Evolutionary conservation across 2,113 vertebrate species (phyloP).

Genomic region (Tachysurus vachellii): DNA sequence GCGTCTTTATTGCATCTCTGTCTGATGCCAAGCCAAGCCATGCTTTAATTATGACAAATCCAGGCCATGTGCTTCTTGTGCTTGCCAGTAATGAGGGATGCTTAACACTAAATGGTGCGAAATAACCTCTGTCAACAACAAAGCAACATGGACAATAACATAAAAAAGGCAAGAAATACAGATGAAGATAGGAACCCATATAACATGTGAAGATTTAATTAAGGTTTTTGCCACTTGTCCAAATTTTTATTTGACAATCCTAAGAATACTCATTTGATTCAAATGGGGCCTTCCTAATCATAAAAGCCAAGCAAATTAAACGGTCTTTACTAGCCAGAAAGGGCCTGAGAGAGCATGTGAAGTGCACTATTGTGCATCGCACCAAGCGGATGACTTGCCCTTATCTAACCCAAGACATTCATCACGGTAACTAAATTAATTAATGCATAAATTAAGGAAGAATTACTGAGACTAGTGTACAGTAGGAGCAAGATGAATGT

Average conservation of each 20-base stretch:
- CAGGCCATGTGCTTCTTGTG: slow-evolving; percentile 64
- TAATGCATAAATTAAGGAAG: slow-evolving; percentile 76
- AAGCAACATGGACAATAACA: slow-evolving; percentile 29
- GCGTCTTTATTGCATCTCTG: slow-evolving; percentile 68
- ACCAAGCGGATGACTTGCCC: slow-evolving; percentile 56
- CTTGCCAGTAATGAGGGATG: slow-evolving; percentile 65
- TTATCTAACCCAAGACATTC: slow-evolving; percentile 70
- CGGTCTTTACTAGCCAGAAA: slow-evolving; percentile 35
- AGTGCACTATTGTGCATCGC: slow-evolving; percentile 51
- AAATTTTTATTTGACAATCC: slow-evolving; percentile 21
- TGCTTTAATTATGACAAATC: slow-evolving; percentile 77
- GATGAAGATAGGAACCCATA: neutral
- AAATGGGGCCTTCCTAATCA: slow-evolving; percentile 33
- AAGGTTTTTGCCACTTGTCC: neutral
- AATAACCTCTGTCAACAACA: slow-evolving; percentile 63
- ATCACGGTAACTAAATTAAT: slow-evolving; percentile 74
- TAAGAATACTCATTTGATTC: slow-evolving; percentile 33
- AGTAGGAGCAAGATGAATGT: slow-evolving; percentile 68
- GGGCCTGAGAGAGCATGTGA: slow-evolving; percentile 61
- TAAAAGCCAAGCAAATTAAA: slow-evolving; percentile 30
- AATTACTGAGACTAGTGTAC: slow-evolving; percentile 70
- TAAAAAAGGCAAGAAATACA: neutral
- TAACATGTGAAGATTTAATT: slow-evolving; percentile 6
- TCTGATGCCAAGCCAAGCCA: slow-evolving; percentile 64
- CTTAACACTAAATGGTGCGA: slow-evolving; percentile 57